Evolutionary conservation across 2,113 vertebrate species (phyloP).

Genomic region (Lichenostomus cassidix): DNA sequence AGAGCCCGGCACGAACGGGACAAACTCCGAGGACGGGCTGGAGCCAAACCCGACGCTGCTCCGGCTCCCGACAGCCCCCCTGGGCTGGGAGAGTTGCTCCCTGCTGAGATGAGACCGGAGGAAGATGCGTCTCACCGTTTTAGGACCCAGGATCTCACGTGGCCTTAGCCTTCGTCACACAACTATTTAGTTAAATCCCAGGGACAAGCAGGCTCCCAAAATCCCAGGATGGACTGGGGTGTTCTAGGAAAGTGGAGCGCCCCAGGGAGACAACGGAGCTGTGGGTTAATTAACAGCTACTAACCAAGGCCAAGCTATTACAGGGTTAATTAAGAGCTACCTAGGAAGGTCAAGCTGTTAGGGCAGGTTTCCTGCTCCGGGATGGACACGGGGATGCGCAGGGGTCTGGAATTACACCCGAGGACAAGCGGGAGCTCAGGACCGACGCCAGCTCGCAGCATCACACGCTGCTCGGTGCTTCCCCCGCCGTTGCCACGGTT

Average conservation of each 20-base stretch:
- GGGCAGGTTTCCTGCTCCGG: neutral
- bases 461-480: neutral
- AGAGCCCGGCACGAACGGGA: rapidly evolving
- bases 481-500: neutral
- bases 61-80: neutral
- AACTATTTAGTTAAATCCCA: neutral
- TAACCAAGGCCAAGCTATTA: neutral
- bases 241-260: neutral
- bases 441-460: neutral
- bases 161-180: rapidly evolving
- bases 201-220: neutral
- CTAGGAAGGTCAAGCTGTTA: neutral
- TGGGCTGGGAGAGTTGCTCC: rapidly evolving
- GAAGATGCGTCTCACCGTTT: neutral
- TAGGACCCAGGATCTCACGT: rapidly evolving
- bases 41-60: neutral
- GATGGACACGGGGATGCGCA: neutral
- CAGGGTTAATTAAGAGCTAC: neutral
- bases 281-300: neutral
- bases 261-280: neutral
- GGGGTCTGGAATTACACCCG: neutral
- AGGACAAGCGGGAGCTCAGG: neutral
- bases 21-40: rapidly evolving
- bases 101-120: neutral
- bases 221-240: neutral